Percentiles rank a stretch among this genome's conserved stretches.
Conservation (phyloP, 2,113 vertebrate species). For the Carettochelys insculpta region DNA sequence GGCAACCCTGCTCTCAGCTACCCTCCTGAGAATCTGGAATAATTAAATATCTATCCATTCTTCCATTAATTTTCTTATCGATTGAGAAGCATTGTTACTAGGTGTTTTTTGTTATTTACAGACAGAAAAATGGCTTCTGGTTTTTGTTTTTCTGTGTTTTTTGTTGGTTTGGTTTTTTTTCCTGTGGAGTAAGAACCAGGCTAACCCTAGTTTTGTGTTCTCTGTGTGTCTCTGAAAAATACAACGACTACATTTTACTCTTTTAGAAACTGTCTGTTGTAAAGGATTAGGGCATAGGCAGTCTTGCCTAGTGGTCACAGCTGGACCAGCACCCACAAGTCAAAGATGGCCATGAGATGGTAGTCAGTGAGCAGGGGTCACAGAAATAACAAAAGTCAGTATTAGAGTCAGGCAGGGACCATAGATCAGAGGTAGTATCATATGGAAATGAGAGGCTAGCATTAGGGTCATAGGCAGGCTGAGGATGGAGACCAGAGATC, state of each 20-base stretch:
- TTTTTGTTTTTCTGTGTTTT: too few species aligned
- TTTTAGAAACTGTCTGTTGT: neutral
- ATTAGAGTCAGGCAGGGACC: neutral
- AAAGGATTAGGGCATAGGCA: neutral
- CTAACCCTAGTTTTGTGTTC: neutral
- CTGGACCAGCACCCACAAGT: neutral
- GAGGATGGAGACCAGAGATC: neutral
- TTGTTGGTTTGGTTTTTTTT: too few species aligned
- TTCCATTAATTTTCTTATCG: constrained; percentile 49
- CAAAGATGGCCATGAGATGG: neutral
- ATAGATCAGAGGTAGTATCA: too few species aligned
- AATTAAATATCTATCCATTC: constrained; percentile 35
- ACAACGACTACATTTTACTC: neutral
- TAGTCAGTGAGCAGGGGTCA: neutral
- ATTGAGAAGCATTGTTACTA: neutral
- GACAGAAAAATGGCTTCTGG: neutral
- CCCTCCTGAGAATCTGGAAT: constrained; percentile 40
- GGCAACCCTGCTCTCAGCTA: neutral
- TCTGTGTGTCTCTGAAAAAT: neutral
- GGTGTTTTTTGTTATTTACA: neutral
- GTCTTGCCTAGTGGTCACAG: neutral
- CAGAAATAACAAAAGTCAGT: neutral
- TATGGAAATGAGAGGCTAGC: too few species aligned
- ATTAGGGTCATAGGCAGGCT: neutral
- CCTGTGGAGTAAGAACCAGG: neutral